phyloP scores from a whole-genome alignment of 2,797 vertebrate species.

The Chiloscyllium punctatum region DNA sequence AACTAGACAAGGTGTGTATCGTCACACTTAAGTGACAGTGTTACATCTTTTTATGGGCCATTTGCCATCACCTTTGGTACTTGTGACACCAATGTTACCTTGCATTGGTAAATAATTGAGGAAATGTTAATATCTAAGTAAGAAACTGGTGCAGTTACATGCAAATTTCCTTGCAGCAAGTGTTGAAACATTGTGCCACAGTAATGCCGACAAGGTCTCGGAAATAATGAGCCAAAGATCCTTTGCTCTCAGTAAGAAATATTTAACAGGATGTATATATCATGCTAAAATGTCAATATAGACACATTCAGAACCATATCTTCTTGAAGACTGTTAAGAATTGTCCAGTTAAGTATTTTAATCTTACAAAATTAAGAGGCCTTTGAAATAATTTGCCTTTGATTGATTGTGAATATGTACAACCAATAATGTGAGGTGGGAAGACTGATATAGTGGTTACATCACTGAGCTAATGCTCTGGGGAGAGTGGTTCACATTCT shows the following conservation, averaged over 20 bases:
- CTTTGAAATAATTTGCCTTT: too few species aligned
- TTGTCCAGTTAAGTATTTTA: background rate
- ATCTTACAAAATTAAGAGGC: too few species aligned
- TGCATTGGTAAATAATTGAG: background rate
- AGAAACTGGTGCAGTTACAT: background rate
- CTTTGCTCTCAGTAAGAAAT: background rate
- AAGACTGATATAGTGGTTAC: too few species aligned
- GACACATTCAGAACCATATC: background rate
- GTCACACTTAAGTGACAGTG: background rate
- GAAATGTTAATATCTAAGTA: background rate
- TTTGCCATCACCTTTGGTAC: background rate
- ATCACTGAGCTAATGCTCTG: too few species aligned
- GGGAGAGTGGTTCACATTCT: too few species aligned
- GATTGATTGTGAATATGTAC: too few species aligned
- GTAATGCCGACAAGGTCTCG: background rate
- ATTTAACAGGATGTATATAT: too few species aligned
- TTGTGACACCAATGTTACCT: background rate
- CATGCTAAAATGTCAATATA: background rate
- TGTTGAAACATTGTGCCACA: background rate
- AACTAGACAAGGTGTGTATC: slow-evolving; percentile 91
- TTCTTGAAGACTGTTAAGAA: background rate
- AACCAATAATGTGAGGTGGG: too few species aligned
- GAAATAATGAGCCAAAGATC: background rate
- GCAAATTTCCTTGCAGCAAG: background rate
- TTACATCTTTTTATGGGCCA: background rate